Conservation (phyloP, 53 echinoderm and acorn worm genomes). For the Zoroaster sp. region DNA sequence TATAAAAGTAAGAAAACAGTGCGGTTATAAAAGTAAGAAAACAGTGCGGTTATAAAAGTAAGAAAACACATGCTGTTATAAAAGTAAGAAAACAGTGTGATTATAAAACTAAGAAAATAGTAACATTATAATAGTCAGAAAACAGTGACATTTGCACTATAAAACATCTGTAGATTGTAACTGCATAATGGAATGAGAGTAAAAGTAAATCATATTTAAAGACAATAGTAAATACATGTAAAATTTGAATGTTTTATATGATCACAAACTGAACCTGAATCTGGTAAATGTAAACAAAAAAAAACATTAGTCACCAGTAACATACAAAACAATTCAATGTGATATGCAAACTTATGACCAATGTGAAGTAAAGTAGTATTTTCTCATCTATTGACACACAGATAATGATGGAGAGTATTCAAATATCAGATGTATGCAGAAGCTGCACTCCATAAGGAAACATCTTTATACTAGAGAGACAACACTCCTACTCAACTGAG, state of each 20-base stretch:
- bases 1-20: too few species aligned
- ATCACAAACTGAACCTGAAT: neutral
- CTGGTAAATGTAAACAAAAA: neutral
- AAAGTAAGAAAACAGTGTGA: neutral
- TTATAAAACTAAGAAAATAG: neutral
- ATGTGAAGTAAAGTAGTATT: neutral
- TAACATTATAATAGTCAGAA: neutral
- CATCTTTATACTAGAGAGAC: neutral
- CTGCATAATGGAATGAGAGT: too few species aligned
- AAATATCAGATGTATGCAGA: neutral
- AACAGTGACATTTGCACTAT: neutral
- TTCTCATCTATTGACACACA: neutral
- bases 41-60: too few species aligned
- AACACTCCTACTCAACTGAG: neutral
- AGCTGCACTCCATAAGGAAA: neutral
- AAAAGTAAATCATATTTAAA: too few species aligned
- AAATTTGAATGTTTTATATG: too few species aligned
- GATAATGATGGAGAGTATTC: neutral
- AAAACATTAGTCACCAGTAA: neutral
- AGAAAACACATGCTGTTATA: neutral
- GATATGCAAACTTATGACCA: neutral
- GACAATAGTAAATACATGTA: neutral
- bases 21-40: too few species aligned
- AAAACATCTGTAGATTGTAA: too few species aligned
- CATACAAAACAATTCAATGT: neutral